Evolutionary conservation across 2,888 invertebrate genomes (phyloP), one percentile per base, ranked within the genome.

Genomic region (Chirona hameri): DNA sequence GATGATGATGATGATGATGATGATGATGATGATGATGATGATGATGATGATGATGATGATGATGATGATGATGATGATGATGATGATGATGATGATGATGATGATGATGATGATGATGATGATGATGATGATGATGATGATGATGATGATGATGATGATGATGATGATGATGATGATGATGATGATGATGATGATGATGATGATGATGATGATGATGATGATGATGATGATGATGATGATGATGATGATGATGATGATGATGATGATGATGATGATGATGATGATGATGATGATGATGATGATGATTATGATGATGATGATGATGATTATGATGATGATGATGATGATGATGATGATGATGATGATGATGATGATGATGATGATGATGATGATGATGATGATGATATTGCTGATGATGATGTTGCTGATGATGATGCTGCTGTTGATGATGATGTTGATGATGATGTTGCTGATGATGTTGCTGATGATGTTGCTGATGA

Each of bases 1-100:
- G n/a, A 18, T 18, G 18, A n/a, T 21, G 18, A n/a, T n/a, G 18
- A n/a, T 65, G 65, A 65, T 65, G 65, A n/a, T 65, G 65, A 65
- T 65, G n/a, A 18, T 65, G 65, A n/a, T 65, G 21, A 18, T 65
- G 65, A 65, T 65, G n/a, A 21, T 65, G 65, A n/a, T n/a, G 79
- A 27, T 79, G 79, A 79, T 79, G 79, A 79, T 79, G 79, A 79
- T 79, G 79, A 79, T 79, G 79, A 79, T 79, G 79, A 79, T 79
- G 79, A 79, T 79, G 79, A 79, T 79, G 79, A 79, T 79, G 79
- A 79, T 79, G 79, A 79, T 79, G 79, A 79, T 79, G 79, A 79
- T 79, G 79, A 79, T 79, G 79, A 79, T 79, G 79, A 79, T 79
- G 79, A 79, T 79, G 79, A 79, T 79, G 79, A 79, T 79, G 79